Conservation (phyloP, 1,140 invertebrate genomes). For the Drosophila santomea region DNA sequence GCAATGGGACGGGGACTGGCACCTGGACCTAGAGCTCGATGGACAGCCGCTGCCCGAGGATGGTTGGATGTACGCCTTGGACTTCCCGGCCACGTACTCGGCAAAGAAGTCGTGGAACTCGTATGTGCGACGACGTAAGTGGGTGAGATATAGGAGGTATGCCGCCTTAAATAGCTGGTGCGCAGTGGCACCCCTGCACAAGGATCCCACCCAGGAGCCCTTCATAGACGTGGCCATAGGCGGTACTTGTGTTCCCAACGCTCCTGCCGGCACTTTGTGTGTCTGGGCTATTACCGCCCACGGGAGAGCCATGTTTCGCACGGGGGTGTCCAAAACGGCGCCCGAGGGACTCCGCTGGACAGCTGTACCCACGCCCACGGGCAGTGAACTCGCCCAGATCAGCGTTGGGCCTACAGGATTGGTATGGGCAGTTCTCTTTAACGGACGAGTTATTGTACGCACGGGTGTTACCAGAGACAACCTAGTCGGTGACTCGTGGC, state of each 20-base stretch:
- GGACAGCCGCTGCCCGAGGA: conserved; percentile 94
- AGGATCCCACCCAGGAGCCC: conserved; percentile 93
- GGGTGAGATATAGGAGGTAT: conserved; percentile 93
- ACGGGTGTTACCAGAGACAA: conserved; percentile 91
- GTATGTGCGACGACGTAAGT: conserved; percentile 94
- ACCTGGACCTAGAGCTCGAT: conserved; percentile 93
- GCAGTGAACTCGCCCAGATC: conserved; percentile 93
- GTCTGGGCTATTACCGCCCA: conserved; percentile 97
- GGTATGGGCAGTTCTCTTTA: conserved; percentile 93
- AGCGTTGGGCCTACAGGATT: conserved; percentile 93
- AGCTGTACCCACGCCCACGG: conserved; percentile 89
- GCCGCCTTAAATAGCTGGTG: conserved; percentile 96
- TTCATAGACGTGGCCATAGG: conserved; percentile 92
- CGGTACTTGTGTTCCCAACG: conserved; percentile 92
- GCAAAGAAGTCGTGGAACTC: conserved; percentile 95
- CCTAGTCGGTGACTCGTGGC: conserved; percentile 91
- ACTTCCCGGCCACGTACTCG: conserved; percentile 94
- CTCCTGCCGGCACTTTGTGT: conserved; percentile 89
- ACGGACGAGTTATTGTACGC: conserved; percentile 92
- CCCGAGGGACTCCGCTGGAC: conserved; percentile 95
- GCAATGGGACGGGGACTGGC: conserved; percentile 97
- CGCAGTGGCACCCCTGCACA: conserved; percentile 93
- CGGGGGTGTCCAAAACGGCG: conserved; percentile 90
- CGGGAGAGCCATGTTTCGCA: conserved; percentile 93
- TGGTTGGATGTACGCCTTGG: conserved; percentile 97